Evolutionary conservation across 2,888 invertebrate species (phyloP).

Genomic region (Lumbricus terrestris): DNA sequence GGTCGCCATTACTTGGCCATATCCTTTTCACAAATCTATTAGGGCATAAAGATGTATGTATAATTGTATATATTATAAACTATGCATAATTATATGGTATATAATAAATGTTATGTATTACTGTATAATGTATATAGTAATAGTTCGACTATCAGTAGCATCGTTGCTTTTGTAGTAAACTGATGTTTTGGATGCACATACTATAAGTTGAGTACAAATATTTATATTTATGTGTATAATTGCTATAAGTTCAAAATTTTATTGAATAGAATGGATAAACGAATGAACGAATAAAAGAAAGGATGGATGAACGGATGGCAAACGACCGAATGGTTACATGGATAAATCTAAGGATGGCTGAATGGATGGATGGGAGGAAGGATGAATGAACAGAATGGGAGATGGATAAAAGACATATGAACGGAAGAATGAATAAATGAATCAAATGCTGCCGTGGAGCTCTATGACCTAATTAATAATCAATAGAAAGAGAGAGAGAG

Average conservation of each 20-base stretch:
- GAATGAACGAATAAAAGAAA: not conserved
- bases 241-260: no score
- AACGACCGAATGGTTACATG: not conserved
- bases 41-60: not conserved
- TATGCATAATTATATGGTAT: no score
- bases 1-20: constrained; percentile 26
- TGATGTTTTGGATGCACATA: no score
- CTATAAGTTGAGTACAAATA: no score
- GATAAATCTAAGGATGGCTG: no score
- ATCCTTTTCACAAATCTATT: constrained; percentile 19
- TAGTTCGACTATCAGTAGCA: no score
- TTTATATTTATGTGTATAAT: no score
- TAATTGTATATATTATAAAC: no score
- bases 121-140: no score
- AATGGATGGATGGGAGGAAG: not conserved
- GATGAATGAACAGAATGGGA: not conserved
- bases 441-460: not conserved
- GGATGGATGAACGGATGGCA: no score
- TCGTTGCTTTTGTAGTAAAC: not conserved
- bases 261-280: not conserved
- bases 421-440: not conserved
- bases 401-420: not conserved
- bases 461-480: not conserved
- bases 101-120: no score
- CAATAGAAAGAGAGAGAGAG: not conserved